Evolutionary conservation across 1,140 invertebrate species (phyloP), one percentile per base, ranked within the genome.

Genomic region (Sweltsa coloradensis): DNA sequence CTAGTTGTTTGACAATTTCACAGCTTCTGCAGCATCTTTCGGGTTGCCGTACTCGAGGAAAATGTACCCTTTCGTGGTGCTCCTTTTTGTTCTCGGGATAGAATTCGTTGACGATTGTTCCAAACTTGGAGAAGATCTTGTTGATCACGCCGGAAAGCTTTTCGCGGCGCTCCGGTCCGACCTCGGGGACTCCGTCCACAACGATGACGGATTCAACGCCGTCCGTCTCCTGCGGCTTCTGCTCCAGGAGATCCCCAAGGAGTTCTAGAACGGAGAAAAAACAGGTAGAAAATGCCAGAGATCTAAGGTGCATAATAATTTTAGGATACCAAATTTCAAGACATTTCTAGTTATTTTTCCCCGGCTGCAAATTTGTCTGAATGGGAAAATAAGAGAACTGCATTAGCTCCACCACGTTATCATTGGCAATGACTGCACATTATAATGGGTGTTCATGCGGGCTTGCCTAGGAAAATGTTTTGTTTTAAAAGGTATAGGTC

Each of bases 201-300:
- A 99, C 87, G 58, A 99, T 84, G 6, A 98, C 89, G 55, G 84
- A 88, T 62, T 98, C 93, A 29, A 97, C 86, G 23, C 93, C 92
- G 70, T 96, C 92, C 29, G 88, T 88, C 68, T 96, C 89, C 47
- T 86, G 85, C 0, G 95, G 95, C 60, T 87, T 89, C 51, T 84
- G 75, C 41, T 80, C 76, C 41, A 97, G 61, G 45, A 97, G 65
- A 66, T 98, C 93, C 5, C 74, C 83, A 36, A 97, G 68, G 16
- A 97, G 70, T 62, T 94, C 93, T 96, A n/a, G n/a, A n/a, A n/a
- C n/a, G 73, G 44, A 79, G 75, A 62, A 57, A 49, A 55, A 50
- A 41, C n/a, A n/a, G n/a, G n/a, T 29, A 26, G 3, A 36, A 7
- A 13, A 25, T n/a, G n/a, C n/a, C 27, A 23, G 13, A 26, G 6